Evolutionary conservation across 2,797 vertebrate genomes (phyloP).

Genomic region (Channallabes apus): DNA sequence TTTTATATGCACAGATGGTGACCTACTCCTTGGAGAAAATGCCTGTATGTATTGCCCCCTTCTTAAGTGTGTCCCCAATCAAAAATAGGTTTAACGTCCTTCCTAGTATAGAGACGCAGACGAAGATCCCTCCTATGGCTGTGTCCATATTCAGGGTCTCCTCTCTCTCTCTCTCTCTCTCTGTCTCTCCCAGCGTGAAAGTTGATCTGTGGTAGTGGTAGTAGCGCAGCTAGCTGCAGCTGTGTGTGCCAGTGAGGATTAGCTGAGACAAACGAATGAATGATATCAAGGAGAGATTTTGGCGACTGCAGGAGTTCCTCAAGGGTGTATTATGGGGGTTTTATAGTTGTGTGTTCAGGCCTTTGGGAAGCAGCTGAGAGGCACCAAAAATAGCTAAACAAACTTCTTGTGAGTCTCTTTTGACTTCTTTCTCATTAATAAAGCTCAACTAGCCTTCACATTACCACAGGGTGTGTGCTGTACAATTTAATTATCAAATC

Average conservation of each 20-base stretch:
- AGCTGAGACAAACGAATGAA: slow-evolving; percentile 1
- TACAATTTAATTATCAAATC: background rate
- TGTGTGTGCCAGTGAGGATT: slow-evolving; percentile 16
- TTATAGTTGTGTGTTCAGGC: slow-evolving; percentile 23
- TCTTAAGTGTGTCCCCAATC: slow-evolving; percentile 55
- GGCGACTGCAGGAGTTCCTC: slow-evolving; percentile 34
- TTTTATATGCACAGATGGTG: background rate
- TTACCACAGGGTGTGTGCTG: background rate
- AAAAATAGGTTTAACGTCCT: slow-evolving; percentile 57
- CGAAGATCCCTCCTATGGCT: slow-evolving; percentile 48
- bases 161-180: slow-evolving; percentile 19
- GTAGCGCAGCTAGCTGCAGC: background rate
- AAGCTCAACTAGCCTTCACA: background rate
- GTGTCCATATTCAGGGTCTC: slow-evolving; percentile 52
- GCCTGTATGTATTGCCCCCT: slow-evolving; percentile 17
- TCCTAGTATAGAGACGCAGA: slow-evolving; percentile 56
- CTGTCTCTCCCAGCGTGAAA: slow-evolving; percentile 29
- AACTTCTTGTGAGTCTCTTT: slow-evolving; percentile 58
- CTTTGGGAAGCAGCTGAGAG: slow-evolving; percentile 71
- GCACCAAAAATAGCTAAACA: slow-evolving; percentile 72
- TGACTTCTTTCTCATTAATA: background rate
- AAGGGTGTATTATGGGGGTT: slow-evolving; percentile 10
- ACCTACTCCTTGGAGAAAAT: background rate
- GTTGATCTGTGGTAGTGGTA: slow-evolving; percentile 15
- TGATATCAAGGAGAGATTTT: background rate